Evolutionary conservation across 1,140 invertebrate genomes (phyloP), one percentile per base, ranked within the genome.

Genomic region (Drosophila seguyi): DNA sequence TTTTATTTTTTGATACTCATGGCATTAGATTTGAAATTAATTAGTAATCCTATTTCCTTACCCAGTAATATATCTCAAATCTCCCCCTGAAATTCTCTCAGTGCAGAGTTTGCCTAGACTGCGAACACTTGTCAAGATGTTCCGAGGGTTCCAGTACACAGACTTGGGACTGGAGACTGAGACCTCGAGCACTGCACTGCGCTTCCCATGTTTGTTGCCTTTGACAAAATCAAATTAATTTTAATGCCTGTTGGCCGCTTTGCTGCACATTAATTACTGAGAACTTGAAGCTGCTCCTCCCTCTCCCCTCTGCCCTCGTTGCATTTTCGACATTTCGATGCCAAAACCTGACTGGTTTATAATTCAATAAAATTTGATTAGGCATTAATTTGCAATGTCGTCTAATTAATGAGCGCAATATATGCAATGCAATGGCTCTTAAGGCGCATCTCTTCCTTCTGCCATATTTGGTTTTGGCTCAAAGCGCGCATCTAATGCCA

Each of bases 341-440:
- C 69, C 74, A 11, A 55, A 55, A 38, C 52, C 52, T 38, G 82
- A 81, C 73, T 85, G 81, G 85, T 90, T 90, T 90, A 90, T 81
- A 86, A 90, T 90, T 88, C 85, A 90, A 90, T 90, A 90, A 90
- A 90, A 90, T 81, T 90, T 90, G 86, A 90, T 90, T 90, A 79
- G 81, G 86, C 85, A 90, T 90, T 90, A 90, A 90, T 90, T 90
- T 90, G 86, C 78, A 69, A 62, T 90, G 78, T 61, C 81, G 58
- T 67, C 78, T 90, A 90, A 90, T 90, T 90, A 90, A 90, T 90
- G 85, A 88, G 81, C 81, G 73, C 77, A 61, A 62, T 73, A 59
- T 77, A 47, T 59, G 50, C 79, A 65, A 71, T 66, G 53, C 45
- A 58, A 71, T 55, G 52, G 14, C 52, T 38, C 31, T 50, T 72